Base-by-base conservation (phyloP, 2,888 invertebrate species). In the Ormyrus labotus region DNA sequence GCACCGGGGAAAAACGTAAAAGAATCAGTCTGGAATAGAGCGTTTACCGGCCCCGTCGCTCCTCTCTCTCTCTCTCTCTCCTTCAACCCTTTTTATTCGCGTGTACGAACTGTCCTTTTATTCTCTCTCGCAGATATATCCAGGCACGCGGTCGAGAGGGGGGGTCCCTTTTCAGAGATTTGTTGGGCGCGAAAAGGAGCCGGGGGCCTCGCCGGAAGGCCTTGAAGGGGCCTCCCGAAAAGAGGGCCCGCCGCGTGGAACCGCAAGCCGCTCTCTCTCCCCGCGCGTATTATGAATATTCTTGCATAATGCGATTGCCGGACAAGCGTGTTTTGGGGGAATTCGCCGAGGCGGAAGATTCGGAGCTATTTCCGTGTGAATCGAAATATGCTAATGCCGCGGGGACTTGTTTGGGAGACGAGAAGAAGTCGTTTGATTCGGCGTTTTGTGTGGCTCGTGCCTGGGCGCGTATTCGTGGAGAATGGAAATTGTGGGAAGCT, bases 351-450 rank as follows among this genome's bases (percentile, higher is more conserved):
- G 55, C 50, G 67, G 34, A 51, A 75, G 67, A 69, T 47, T 47
- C 34, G 19, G 5, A 10, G 47, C 13, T 67, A 67, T 51, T 69
- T 69, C 69, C 76, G 68, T 76, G 69, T 63, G 69, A 69, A 76
- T 47, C 61, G 55, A 47, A 53, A 61, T 60, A 67, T 60, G 75
- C 51, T n/a, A 53, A 68, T 74, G 63, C 6, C 6, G 6, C 5
- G 1, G 34, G 34, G 34, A 34, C 34, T 34, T 34, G 34, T 34
- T 34, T 34, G 34, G 34, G 34, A 34, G 34, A 34, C 34, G 34
- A 34, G 34, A 34, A 34, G 34, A 34, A 34, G 34, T 34, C 34
- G 34, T 34, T 34, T 34, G 34, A 34, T 34, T 34, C 34, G 34
- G 4, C 34, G 34, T 4, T 34, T 34, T 34, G 34, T 34, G 2